These are phyloP conservation scores for Julus scandinavius DNA, from an alignment of 2,888 invertebrate genomes.

Conservation along the genomic window DNA sequence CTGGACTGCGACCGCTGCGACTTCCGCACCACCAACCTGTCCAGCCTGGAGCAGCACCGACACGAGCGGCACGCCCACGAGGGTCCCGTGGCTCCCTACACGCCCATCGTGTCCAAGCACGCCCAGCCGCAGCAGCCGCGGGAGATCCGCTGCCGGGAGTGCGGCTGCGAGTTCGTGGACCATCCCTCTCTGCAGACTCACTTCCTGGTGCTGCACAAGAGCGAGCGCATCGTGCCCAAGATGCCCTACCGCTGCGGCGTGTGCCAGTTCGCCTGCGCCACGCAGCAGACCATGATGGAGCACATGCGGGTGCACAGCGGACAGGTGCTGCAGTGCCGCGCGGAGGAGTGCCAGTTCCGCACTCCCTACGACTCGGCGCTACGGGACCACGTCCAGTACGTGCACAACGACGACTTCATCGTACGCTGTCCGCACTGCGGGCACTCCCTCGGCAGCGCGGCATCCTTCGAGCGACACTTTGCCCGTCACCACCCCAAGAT, in stretches of 20 bases:
- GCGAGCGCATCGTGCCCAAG: constrained; percentile 54
- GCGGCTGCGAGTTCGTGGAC: constrained; percentile 71
- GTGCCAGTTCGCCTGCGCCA: constrained; percentile 68
- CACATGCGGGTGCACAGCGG: constrained; percentile 68
- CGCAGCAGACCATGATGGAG: constrained; percentile 68
- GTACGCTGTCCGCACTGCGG: constrained; percentile 63
- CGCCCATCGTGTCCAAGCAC: constrained; percentile 52
- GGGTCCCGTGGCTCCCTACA: constrained; percentile 49
- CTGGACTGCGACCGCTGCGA: constrained; percentile 63
- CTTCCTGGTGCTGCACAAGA: constrained; percentile 59
- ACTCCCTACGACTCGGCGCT: constrained; percentile 62
- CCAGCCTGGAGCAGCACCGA: constrained; percentile 63
- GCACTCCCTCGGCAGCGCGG: constrained; percentile 59
- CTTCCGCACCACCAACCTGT: constrained; percentile 63
- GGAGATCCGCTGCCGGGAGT: constrained; percentile 69
- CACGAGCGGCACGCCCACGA: constrained; percentile 61
- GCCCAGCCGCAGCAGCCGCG: constrained; percentile 26
- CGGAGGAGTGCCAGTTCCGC: constrained; percentile 63
- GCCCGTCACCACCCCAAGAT: constrained; percentile 61
- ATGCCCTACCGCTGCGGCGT: constrained; percentile 67
- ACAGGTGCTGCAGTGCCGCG: constrained; percentile 63
- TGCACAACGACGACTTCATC: constrained; percentile 59
- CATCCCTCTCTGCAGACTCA: constrained; percentile 67
- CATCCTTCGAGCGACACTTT: constrained; percentile 58
- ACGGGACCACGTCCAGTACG: constrained; percentile 62